Conservation (phyloP, 2,797 vertebrate species). For the Chelmon rostratus region DNA sequence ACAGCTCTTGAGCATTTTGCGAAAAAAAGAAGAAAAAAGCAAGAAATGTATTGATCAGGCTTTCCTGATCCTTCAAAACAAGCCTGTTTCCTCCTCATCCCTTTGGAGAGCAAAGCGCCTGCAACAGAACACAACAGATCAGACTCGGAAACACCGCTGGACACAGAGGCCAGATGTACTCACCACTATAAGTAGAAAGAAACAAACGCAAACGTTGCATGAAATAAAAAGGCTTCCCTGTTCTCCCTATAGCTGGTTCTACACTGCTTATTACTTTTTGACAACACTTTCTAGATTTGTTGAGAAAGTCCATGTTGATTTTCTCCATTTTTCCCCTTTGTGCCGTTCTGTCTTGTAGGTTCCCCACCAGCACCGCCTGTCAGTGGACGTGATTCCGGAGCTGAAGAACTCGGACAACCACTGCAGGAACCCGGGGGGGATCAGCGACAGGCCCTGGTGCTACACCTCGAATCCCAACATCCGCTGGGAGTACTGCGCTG, state of each 20-base stretch:
- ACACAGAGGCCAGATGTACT: not conserved
- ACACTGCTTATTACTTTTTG: not conserved
- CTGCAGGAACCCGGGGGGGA: slow-evolving; percentile 93
- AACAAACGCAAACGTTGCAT: not conserved
- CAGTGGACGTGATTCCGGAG: slow-evolving; percentile 90
- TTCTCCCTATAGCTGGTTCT: not conserved
- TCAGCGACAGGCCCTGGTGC: slow-evolving; percentile 91
- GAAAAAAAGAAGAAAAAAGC: not conserved
- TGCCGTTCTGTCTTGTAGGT: slow-evolving; percentile 61
- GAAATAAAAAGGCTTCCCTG: not conserved
- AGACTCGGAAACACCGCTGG: slow-evolving; percentile 13
- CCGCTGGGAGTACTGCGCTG: slow-evolving; percentile 91
- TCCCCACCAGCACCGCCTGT: slow-evolving; percentile 89
- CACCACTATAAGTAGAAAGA: too few relatives aligned
- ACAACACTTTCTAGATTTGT: not conserved
- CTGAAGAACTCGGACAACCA: slow-evolving; percentile 88
- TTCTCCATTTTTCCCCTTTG: not conserved
- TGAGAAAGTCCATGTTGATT: not conserved
- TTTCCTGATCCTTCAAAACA: slow-evolving; percentile 15
- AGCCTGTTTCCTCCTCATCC: slow-evolving; percentile 1
- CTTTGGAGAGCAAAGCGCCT: not conserved
- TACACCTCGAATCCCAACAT: slow-evolving; percentile 88
- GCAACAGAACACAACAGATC: slow-evolving; percentile 9
- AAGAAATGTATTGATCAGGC: not conserved
- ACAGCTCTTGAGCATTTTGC: not conserved